Percentiles rank a stretch among this genome's conserved stretches.
These are phyloP conservation scores for Pogonocichla stellata DNA, from an alignment of 2,113 vertebrate genomes.

Conservation along the genomic window DNA sequence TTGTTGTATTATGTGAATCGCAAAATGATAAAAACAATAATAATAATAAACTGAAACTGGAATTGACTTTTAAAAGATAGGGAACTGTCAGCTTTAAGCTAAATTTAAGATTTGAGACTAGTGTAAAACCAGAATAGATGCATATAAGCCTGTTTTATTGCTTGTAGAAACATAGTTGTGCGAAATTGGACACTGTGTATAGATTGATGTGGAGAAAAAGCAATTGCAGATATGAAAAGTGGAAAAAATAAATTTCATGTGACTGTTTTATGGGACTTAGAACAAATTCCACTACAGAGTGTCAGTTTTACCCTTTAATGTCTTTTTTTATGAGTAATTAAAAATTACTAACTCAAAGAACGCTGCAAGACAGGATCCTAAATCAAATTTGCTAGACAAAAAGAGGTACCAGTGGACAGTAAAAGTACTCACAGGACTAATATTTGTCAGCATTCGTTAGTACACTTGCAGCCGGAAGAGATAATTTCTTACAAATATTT, in stretches of 20 bases:
- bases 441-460: neutral
- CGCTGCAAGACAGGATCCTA: neutral
- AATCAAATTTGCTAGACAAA: neutral
- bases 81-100: neutral
- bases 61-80: neutral
- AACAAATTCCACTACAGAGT: neutral
- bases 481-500: neutral
- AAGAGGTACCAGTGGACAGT: neutral
- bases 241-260: neutral
- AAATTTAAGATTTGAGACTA: neutral
- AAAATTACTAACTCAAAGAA: neutral
- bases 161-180: neutral
- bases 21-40: neutral
- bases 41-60: neutral
- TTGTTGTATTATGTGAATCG: accelerated
- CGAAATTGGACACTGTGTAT: neutral
- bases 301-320: neutral
- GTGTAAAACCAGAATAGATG: neutral
- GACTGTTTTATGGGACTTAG: neutral
- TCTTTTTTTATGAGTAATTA: neutral
- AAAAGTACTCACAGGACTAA: neutral
- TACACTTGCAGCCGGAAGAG: neutral
- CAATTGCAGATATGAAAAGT: neutral
- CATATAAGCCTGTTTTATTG: neutral
- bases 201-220: neutral